phyloP scores from a whole-genome alignment of 2,113 vertebrate species.

The Perca fluviatilis region DNA sequence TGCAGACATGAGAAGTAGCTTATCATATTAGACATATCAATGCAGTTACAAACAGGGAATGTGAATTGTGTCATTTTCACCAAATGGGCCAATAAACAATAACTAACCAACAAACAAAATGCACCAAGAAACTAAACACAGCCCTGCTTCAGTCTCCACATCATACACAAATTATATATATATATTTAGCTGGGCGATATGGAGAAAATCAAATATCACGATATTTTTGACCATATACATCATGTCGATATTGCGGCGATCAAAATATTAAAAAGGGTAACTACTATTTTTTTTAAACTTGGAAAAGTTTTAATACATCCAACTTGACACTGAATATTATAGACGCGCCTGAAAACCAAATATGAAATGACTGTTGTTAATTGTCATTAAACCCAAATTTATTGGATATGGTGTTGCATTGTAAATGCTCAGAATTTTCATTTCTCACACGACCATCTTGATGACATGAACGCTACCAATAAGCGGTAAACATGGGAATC shows the following conservation, averaged over 20 bases:
- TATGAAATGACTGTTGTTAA: neutral
- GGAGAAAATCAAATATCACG: no score
- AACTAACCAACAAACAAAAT: neutral
- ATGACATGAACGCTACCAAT: neutral
- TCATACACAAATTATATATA: no score
- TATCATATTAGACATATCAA: constrained; percentile 15
- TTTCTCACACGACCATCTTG: neutral
- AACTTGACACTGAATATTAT: neutral
- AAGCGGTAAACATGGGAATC: no score
- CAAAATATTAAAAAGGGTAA: no score
- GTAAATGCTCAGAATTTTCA: neutral
- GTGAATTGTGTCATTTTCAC: neutral
- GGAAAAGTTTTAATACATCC: no score
- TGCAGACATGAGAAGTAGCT: constrained; percentile 25
- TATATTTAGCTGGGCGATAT: no score
- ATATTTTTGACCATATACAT: no score
- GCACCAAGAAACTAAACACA: neutral
- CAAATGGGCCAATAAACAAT: neutral
- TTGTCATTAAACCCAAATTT: neutral
- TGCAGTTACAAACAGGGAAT: constrained; percentile 14
- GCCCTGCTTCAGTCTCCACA: neutral
- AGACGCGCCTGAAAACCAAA: neutral
- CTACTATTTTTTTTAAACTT: no score
- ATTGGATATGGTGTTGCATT: neutral
- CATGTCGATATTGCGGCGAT: no score